Evolutionary conservation across 2,888 invertebrate species (phyloP), one percentile per base, ranked within the genome.

Genomic region (Caenorhabditis uteleia): DNA sequence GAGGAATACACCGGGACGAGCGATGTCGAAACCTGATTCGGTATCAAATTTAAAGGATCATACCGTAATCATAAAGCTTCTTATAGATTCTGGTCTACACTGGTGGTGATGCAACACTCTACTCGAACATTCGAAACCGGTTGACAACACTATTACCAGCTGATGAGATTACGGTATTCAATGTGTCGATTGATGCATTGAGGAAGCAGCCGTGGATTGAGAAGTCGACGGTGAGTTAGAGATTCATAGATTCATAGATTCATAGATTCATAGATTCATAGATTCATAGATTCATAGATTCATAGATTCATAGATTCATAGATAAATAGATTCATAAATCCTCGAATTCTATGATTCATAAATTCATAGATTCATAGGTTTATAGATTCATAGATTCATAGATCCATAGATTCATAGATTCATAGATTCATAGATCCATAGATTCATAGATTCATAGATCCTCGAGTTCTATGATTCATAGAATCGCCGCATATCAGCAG

Each of bases 1-100:
- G 7, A 45, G 60, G 38, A 55, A 29, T 18, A 44, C 55, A 10
- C 38, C 60, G 5, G n/a, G 29, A 29, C 31, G 18, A 43, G 47
- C 57, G 14, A 64, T 64, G 64, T 33, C 54, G 7, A 64, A 64
- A 46, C 64, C 53, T 16, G 51, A 57, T 21, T 69, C 75, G 14
- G 75, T 77, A n/a, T n/a, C n/a, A 31, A 64, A 55, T 58, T 40
- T 29, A 27, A 45, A 45, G 7, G 8, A 45, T 16, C 4, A 45
- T 50, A n/a, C 33, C 14, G 29, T n/a, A 21, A 26, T 16, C 12
- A 49, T 14, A 1, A 26, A 1, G 6, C n/a, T 45, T 3, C 39
- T 27, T 55, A 21, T 53, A 79, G 77, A 62, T 79, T 33, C 61
- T 81, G 16, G 76, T 81, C 8, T 81, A 79, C 55, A 77, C 79